Base-by-base conservation (phyloP, 2,797 vertebrate species). In the Propithecus perrieri region DNA sequence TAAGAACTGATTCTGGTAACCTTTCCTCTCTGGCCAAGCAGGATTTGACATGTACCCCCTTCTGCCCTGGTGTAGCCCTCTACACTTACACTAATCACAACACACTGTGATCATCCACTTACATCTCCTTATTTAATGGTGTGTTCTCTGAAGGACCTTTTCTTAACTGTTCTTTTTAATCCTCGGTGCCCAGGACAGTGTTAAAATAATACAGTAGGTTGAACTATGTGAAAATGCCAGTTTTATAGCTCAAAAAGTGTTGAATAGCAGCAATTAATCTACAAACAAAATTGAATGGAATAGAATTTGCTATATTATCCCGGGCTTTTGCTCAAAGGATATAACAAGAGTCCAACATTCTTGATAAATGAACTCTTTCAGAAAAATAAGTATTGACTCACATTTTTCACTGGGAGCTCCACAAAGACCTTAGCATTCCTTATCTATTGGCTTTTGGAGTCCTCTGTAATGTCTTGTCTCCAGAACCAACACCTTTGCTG, bases 341-440 rank as follows among this genome's bases (percentile, higher is more conserved):
- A 17, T 26, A 95, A 89, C 5, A 76, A 67, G 46, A 93, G 41
- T 22, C 80, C 94, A 94, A 71, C 53, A 41, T 79, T 92, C 83
- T 67, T 59, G 22, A 89, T 96, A 33, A 63, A 96, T 81, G 57
- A 85, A 67, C 12, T 74, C 74, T 69, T 91, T 80, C 46, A 50
- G 65, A 93, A 91, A 90, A 85, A 24, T 53, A 55, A 95, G 15
- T 24, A 75, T 7, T 57, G 65, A 35, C 38, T 61, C 63, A 75
- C 22, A 46, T 13, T 94, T 93, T 63, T 81, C 80, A 61, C 53
- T 46, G 43, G 55, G 61, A 89, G 30, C 33, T 88, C 83, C 84
- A 55, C 59, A 48, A 94, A 88, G 84, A 65, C 71, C 71, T 87
- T 48, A 59, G 24, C 30, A 46, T 41, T 78, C 78, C 76, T 78